These are phyloP conservation scores for Eupeodes luniger DNA, from an alignment of 2,888 invertebrate genomes.

Conservation along the genomic window DNA sequence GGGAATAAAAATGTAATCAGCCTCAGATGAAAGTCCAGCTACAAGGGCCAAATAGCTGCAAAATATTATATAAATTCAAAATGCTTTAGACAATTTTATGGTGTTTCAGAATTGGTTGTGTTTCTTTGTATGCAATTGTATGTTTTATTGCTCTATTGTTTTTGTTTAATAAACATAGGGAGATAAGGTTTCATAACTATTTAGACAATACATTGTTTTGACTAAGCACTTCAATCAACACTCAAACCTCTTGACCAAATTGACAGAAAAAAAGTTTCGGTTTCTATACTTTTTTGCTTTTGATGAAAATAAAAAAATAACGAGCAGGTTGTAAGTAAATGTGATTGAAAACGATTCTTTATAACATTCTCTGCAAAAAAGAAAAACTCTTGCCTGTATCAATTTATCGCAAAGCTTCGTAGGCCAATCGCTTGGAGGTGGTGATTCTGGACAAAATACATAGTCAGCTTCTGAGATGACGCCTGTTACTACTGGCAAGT, in stretches of 20 bases:
- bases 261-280: conserved; percentile 28
- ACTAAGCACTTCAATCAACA: conserved; percentile 54
- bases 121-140: conserved; percentile 9
- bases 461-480: conserved; percentile 99
- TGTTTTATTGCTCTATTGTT: conserved; percentile 1
- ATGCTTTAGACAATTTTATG: conserved; percentile 35
- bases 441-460: conserved; percentile 99
- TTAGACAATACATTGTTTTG: conserved; percentile 23
- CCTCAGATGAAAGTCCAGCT: conserved; percentile 92
- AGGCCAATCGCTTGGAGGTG: conserved; percentile 97
- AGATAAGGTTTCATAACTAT: conserved; percentile 34
- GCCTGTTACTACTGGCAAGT: conserved; percentile 98
- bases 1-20: conserved; percentile 95
- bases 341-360: conserved; percentile 47
- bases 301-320: conserved; percentile 49
- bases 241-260: conserved; percentile 59
- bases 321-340: conserved; percentile 42
- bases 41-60: conserved; percentile 93
- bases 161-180: conserved; percentile 38
- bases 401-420: conserved; percentile 97
- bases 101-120: conserved; percentile 19
- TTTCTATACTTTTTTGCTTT: conserved; percentile 40
- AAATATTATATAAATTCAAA: conserved; percentile 78
- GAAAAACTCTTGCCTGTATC: conserved; percentile 90
- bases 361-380: conserved; percentile 60